phyloP scores from a whole-genome alignment of 2,113 vertebrate species.

The Motacilla alba region DNA sequence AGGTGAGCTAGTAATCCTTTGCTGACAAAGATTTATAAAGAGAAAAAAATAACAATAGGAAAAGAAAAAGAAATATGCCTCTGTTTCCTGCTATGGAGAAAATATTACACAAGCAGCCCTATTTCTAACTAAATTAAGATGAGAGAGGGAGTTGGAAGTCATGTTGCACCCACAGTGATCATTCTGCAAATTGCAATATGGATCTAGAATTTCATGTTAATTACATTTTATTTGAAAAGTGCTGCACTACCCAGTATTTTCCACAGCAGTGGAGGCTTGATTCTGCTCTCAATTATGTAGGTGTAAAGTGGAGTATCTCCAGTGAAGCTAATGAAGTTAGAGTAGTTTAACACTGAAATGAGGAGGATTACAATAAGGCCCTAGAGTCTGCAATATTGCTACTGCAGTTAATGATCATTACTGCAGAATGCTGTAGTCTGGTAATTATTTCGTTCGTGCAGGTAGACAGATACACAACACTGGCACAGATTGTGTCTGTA shows the following conservation, averaged over 20 bases:
- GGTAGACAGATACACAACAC: constrained; percentile 37
- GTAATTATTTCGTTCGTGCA: neutral
- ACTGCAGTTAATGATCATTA: constrained; percentile 54
- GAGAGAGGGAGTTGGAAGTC: constrained; percentile 53
- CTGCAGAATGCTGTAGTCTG: constrained; percentile 43
- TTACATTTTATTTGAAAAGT: constrained; percentile 63
- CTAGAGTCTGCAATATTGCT: constrained; percentile 52
- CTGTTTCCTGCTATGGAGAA: constrained; percentile 13
- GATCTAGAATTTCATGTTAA: constrained; percentile 61
- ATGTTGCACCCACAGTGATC: constrained; percentile 55
- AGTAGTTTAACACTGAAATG: constrained; percentile 46
- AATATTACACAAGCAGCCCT: constrained; percentile 7
- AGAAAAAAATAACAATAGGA: constrained; percentile 48
- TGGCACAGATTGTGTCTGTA: neutral
- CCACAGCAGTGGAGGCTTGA: constrained; percentile 48
- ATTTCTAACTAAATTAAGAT: constrained; percentile 53
- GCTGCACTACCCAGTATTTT: constrained; percentile 54
- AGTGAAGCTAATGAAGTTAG: constrained; percentile 54
- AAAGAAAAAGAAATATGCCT: constrained; percentile 18
- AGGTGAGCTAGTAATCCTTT: constrained; percentile 33
- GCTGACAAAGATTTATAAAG: constrained; percentile 42
- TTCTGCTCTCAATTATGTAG: constrained; percentile 57
- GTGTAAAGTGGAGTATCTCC: constrained; percentile 55
- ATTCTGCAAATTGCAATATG: constrained; percentile 63
- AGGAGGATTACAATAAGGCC: constrained; percentile 59